A percentile compares a stretch with the other conserved stretches of the same genome.
Evolutionary conservation across 2,113 vertebrate species (phyloP).

Genomic region (Tragelaphus strepsiceros): DNA sequence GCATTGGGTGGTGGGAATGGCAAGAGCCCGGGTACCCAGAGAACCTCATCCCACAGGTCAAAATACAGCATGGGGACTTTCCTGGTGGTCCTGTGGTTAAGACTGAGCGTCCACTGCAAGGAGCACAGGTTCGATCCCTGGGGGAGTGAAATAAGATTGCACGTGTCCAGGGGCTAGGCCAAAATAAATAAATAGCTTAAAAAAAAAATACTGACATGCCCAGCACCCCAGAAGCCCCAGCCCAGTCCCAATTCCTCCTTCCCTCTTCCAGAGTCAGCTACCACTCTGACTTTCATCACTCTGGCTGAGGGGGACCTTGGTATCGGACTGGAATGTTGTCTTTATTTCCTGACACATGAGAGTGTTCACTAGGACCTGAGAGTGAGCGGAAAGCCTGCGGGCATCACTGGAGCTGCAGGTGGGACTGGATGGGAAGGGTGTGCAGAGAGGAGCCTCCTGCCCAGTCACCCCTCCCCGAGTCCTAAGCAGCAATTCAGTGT

Average conservation of each 20-base stretch:
- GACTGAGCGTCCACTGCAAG: background rate
- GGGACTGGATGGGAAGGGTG: no score
- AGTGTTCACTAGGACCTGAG: background rate
- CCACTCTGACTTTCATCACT: fast-evolving
- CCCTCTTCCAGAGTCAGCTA: background rate
- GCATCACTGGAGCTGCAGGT: fast-evolving
- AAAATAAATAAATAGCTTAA: background rate
- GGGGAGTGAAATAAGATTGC: background rate
- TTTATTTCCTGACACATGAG: background rate
- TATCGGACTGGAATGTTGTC: background rate
- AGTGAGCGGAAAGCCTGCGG: fast-evolving
- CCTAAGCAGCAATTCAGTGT: background rate
- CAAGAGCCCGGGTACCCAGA: fast-evolving
- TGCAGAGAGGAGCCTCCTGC: background rate
- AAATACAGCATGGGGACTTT: fast-evolving
- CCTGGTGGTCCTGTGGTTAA: background rate
- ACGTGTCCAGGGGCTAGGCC: background rate
- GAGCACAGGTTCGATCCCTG: background rate
- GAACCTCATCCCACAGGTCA: background rate
- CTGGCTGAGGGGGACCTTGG: background rate
- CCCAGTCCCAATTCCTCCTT: background rate
- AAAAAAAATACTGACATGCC: fast-evolving
- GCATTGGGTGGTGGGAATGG: fast-evolving
- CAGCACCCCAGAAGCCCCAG: background rate
- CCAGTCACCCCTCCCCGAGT: fast-evolving